These are phyloP conservation scores for Asbolus verrucosus DNA, from an alignment of 1,140 invertebrate species.

Conservation along the genomic window DNA sequence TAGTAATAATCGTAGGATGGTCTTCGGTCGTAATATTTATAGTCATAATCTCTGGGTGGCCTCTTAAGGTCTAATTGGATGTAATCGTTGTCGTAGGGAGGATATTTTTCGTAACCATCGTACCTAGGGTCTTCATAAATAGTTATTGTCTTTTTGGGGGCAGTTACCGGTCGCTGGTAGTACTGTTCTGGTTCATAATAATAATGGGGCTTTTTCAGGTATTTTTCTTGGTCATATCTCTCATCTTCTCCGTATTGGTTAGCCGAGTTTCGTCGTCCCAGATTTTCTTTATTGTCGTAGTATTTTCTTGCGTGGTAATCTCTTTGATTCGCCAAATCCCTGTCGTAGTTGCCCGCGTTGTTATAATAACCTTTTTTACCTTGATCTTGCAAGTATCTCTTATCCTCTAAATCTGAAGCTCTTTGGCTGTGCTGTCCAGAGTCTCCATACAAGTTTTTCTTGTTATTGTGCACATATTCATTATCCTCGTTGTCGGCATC, in stretches of 20 bases:
- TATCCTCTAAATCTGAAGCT: constrained; percentile 65
- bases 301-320: constrained; percentile 69
- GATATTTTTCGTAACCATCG: constrained; percentile 62
- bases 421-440: constrained; percentile 67
- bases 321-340: constrained; percentile 65
- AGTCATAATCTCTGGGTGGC: constrained; percentile 49
- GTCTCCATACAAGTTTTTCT: constrained; percentile 63
- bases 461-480: constrained; percentile 68
- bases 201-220: constrained; percentile 52
- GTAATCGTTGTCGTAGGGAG: constrained; percentile 55
- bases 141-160: constrained; percentile 65
- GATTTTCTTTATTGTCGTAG: constrained; percentile 66
- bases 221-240: constrained; percentile 63
- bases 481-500: constrained; percentile 72
- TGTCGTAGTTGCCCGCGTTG: constrained; percentile 66
- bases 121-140: constrained; percentile 72
- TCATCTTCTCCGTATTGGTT: constrained; percentile 66
- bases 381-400: constrained; percentile 58
- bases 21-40: constrained; percentile 44
- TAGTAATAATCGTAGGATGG: constrained; percentile 54
- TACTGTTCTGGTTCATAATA: constrained; percentile 46
- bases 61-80: constrained; percentile 52
- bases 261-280: constrained; percentile 65
- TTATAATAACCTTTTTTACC: constrained; percentile 66
- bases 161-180: constrained; percentile 7